phyloP scores from a whole-genome alignment of 2,113 vertebrate genomes.

The Halichoerus grypus region DNA sequence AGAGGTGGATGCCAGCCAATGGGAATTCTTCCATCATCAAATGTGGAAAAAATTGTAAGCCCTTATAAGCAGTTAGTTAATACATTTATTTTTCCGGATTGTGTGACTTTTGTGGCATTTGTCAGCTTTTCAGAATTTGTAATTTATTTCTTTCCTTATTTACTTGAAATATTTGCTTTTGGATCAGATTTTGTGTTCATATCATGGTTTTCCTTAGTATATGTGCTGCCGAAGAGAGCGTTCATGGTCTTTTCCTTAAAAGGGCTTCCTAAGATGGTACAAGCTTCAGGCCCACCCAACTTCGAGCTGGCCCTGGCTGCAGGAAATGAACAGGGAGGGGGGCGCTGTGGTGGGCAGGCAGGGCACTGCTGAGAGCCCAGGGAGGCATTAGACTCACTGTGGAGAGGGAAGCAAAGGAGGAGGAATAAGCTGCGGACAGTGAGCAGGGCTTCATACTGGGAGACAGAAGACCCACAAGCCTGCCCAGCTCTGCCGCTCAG shows the following conservation, averaged over 20 bases:
- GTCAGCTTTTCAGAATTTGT: not conserved
- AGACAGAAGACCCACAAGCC: accelerated
- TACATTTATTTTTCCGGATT: conserved; percentile 51
- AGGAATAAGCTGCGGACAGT: not conserved
- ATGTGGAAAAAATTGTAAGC: not conserved
- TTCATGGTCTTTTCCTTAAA: not conserved
- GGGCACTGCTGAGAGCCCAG: not conserved
- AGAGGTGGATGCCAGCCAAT: not conserved
- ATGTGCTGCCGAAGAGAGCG: not conserved
- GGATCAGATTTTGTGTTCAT: not conserved
- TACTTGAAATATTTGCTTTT: conserved; percentile 2
- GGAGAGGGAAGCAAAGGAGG: not conserved
- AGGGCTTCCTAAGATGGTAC: not conserved
- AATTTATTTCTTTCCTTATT: conserved; percentile 47
- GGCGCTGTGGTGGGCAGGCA: not conserved
- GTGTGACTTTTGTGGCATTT: not conserved
- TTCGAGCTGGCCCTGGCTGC: not conserved
- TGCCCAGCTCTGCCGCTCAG: not conserved
- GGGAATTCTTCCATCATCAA: not conserved
- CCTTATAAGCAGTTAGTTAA: not conserved
- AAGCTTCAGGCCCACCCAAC: not conserved
- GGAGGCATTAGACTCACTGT: too few relatives aligned
- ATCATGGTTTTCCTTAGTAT: not conserved
- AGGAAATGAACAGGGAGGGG: not conserved
- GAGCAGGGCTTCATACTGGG: not conserved